Base-by-base conservation (phyloP, 2,797 vertebrate genomes). In the Phrynocephalus guinanensis region DNA sequence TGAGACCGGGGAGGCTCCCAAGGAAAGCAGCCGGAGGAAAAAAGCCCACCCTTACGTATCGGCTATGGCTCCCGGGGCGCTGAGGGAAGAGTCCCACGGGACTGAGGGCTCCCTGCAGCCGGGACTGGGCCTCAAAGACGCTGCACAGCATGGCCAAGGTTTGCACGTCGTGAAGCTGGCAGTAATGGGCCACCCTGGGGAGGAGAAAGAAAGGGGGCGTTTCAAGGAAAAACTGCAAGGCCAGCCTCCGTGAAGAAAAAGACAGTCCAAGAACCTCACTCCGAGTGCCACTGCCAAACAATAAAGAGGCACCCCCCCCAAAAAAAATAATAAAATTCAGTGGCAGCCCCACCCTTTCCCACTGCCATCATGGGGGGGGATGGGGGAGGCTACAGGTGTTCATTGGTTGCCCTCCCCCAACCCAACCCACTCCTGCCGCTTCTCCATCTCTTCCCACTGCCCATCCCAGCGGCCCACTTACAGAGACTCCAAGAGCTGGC, bases 61-160 rank as follows among this genome's bases (percentile, higher is more conserved):
- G 97, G 93, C 98, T 98, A 71, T 98, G 97, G 87, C 94, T 94
- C 81, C 97, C 93, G 48, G 97, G 90, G 70, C 98, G 98, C 2
- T 96, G 93, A 2, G 95, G 91, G 0, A 97, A 97, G 13, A 97
- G 96, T 33, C 97, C 97, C 0, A 95, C 97, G 30, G 97, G 97
- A n/a, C 94, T 94, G 15, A 92, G 96, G 67, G 95, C 91, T 33
- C 98, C 98, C 72, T 97, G 97, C 1, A 98, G 97, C 85, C 96
- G 96, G 89, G 97, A 95, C 60, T 98, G 98, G 87, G 97, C 96
- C 95, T 97, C 97, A 92, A 99, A 99, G 75, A 99, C 98, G 0
- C 98, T 98, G 96, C 98, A 99, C 78, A 99, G 96, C 99, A 99
- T 99, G 79, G 99, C 99, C 93, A 99, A 93, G 0, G 98, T 99